These are phyloP conservation scores for Pelosia muscerda DNA, from an alignment of 2,888 invertebrate species.

Conservation along the genomic window DNA sequence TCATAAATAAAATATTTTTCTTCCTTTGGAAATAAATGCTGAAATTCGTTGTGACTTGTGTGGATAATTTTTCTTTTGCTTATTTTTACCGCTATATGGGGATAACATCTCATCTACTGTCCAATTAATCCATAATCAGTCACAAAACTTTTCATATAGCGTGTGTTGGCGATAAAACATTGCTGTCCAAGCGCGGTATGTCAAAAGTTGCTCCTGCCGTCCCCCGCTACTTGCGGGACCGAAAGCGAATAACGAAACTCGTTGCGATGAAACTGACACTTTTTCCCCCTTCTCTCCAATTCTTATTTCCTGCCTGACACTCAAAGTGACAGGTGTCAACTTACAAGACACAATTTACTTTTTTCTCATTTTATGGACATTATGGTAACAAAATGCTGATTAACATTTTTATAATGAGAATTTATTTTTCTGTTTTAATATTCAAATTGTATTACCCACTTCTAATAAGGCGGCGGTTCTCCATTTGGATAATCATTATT, in stretches of 20 bases:
- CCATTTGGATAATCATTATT: no score
- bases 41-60: no score
- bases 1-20: no score
- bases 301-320: constrained; percentile 58
- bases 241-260: constrained; percentile 42
- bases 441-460: no score
- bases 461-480: no score
- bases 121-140: constrained; percentile 38
- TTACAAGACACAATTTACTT: constrained; percentile 40
- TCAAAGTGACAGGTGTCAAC: constrained; percentile 59
- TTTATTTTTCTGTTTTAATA: neutral
- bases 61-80: no score
- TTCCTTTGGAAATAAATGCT: no score
- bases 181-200: constrained; percentile 30
- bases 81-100: no score
- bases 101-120: neutral
- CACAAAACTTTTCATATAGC: constrained; percentile 42
- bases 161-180: constrained; percentile 36
- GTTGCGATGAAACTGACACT: constrained; percentile 47
- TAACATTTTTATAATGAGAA: neutral
- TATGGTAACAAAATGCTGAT: constrained; percentile 17
- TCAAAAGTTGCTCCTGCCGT: constrained; percentile 31
- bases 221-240: constrained; percentile 28
- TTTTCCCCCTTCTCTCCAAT: constrained; percentile 29
- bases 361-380: constrained; percentile 22